Base-by-base conservation (phyloP, 1,140 invertebrate genomes). In the Drosophila bipectinata region DNA sequence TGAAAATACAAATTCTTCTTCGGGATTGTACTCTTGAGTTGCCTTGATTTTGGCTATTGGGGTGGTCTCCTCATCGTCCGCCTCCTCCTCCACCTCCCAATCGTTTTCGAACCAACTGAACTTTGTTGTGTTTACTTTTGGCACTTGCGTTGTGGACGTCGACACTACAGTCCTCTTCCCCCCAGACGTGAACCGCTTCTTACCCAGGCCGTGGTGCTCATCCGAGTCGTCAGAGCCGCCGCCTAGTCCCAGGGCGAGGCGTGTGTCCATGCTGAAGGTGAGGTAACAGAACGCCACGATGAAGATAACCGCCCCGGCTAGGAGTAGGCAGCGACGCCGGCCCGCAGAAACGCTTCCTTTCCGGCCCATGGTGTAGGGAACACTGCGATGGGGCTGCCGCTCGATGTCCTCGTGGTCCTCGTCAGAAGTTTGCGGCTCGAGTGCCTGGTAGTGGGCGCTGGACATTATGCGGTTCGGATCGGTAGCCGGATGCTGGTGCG, bases 391-490 rank as follows among this genome's bases (percentile, higher is more conserved):
- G 8, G 41, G 66, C 28, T 47, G 48, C 21, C 67, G n/a, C 7
- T 66, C 64, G 28, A 67, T 64, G 54, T 71, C 54, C 45, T 62
- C 66, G 51, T 66, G 55, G 48, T 78, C 66, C 47, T 84, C 69
- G 64, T 85, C 55, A 49, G 67, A 80, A 44, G 71, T 49, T 26
- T 57, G 83, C 30, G 47, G 45, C 54, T 53, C 72, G 44, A 88
- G 80, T 64, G 85, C 68, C 63, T 78, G 75, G 28, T 90, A 90
- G 24, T 85, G 79, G 58, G 85, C 85, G 69, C 81, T 90, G 51
- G 85, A 77, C 85, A 90, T 90, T 68, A 51, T 80, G 47, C 47
- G 32, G 48, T 52, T 15, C 41, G 51, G 57, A 30, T 34, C 9
- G 5, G 9, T 9, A 24, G 34, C 30, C 7, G 21, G 57, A 26